A percentile compares a stretch with the other conserved stretches of the same genome.
Evolutionary conservation across 2,113 vertebrate species (phyloP).

Genomic region (Halcyon senegalensis): DNA sequence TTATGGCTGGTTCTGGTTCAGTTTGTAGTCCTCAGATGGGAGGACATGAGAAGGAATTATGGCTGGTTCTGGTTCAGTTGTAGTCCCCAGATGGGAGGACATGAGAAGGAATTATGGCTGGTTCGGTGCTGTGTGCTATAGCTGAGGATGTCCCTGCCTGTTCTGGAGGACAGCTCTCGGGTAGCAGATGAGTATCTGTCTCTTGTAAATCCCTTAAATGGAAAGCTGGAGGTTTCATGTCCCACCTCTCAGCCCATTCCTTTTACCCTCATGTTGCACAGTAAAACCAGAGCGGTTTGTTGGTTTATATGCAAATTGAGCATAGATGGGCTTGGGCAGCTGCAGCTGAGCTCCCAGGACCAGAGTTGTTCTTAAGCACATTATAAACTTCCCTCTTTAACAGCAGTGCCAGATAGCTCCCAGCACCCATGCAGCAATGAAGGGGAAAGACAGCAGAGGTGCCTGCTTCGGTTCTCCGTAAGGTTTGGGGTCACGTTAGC

Average conservation of each 20-base stretch:
- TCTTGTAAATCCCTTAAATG: neutral
- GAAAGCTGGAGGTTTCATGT: neutral
- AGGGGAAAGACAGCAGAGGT: neutral
- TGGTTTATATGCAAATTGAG: neutral
- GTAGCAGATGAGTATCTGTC: neutral
- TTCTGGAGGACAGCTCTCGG: fast-evolving
- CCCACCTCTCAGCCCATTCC: fast-evolving
- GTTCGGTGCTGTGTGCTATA: neutral
- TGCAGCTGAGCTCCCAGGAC: neutral
- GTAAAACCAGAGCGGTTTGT: fast-evolving
- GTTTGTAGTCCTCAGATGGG: neutral
- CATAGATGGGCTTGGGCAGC: neutral
- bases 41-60: neutral
- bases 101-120: neutral
- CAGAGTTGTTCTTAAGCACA: fast-evolving
- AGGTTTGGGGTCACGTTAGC: neutral
- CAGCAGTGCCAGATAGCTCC: neutral
- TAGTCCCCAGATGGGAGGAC: neutral
- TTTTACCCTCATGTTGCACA: neutral
- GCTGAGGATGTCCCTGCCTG: fast-evolving
- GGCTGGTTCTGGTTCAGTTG: neutral
- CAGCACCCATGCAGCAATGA: too few relatives aligned
- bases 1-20: neutral
- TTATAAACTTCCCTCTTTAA: neutral
- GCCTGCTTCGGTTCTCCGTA: neutral